phyloP scores from a whole-genome alignment of 2,797 vertebrate genomes.

The Hydrophis major region DNA sequence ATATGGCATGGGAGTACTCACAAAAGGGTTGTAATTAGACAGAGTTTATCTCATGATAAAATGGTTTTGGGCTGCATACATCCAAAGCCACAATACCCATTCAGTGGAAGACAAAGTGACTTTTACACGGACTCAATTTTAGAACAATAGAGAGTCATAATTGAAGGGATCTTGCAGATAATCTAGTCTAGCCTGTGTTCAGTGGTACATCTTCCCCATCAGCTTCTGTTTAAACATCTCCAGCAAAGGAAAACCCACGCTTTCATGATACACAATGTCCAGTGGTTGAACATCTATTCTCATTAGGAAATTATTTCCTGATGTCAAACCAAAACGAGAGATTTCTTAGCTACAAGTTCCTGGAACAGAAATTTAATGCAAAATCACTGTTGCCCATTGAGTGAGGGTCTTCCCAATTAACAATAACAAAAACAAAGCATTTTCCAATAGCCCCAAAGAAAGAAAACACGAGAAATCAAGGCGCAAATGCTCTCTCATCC shows the following conservation, averaged over 20 bases:
- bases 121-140: background rate
- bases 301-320: background rate
- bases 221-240: background rate
- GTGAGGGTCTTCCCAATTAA: background rate
- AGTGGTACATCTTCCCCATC: background rate
- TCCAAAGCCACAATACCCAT: background rate
- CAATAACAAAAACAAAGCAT: background rate
- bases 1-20: background rate
- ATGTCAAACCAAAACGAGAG: background rate
- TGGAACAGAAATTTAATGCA: background rate
- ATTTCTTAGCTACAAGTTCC: background rate
- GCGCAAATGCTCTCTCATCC: background rate
- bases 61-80: background rate
- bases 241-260: background rate
- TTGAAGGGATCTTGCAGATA: background rate
- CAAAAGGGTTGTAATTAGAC: background rate
- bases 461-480: background rate
- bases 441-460: background rate
- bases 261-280: background rate
- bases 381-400: background rate
- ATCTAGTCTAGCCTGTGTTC: background rate
- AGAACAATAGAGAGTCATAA: background rate
- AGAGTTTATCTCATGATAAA: background rate
- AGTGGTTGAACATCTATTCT: background rate
- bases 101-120: background rate